Evolutionary conservation across 2,797 vertebrate genomes (phyloP), one percentile per base, ranked within the genome.

Genomic region (Bufotes viridis): DNA sequence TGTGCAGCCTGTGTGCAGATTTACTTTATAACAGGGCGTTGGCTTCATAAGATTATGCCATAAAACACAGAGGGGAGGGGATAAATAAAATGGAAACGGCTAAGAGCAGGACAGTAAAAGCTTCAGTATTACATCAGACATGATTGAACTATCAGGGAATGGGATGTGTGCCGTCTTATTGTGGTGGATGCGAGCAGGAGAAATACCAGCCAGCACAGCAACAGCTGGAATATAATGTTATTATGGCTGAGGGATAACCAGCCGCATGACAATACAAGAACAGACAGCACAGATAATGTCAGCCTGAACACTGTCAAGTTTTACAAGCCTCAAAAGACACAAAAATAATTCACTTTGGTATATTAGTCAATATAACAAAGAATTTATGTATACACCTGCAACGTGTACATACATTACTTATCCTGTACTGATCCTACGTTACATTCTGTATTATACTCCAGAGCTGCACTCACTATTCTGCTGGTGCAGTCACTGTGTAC

Each of bases 21-120:
- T 76, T 84, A 84, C 82, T 84, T 76, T 84, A 84, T 75, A 49
- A 17, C 82, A 84, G 82, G 82, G 82, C 82, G 82, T 84, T 84
- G 82, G 82, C 70, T 76, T 84, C 55, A 84, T 84, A 63, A 49
- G 82, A 84, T 84, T 75, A 84, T 60, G 69, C 82, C 34, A 57
- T 74, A 60, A 74, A 84, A 42, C 82, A 74, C 55, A 17, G 69
- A 60, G 55, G 72, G 83, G 72, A 61, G 83, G 83, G 82, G 69
- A 60, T 49, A 24, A 51, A 84, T 84, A 84, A 76, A 85, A 85
- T 65, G 42, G 24, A 84, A 84, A 72, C 49, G 70, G 70, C 82
- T 61, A 61, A 84, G 70, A 84, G 82, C 57, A 49, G 82, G 29
- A 74, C 60, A 65, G 80, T 81, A 81, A 81, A 67, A 81, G 80